Evolutionary conservation across 1,140 invertebrate species (phyloP), one percentile per base, ranked within the genome.

Genomic region (Oncopeltus fasciatus): DNA sequence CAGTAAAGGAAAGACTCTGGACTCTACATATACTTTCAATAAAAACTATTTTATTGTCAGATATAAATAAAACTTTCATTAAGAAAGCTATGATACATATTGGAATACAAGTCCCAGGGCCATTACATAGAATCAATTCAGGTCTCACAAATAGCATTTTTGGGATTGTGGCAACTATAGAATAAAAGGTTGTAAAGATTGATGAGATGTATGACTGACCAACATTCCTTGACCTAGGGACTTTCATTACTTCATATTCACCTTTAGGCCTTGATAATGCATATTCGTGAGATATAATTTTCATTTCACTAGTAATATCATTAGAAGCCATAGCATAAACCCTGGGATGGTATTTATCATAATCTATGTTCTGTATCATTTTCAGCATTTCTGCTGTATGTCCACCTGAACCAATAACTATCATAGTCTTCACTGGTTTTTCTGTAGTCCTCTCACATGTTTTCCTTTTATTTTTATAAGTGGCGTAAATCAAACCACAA

Each of bases 1-100:
- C 95, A 66, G 85, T 86, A 9, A 98, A 72, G 4, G 95, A 98
- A 12, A 97, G 75, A 21, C 82, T 85, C 69, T 87, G 81, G 0
- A 96, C 92, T 69, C 95, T 79, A 71, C 95, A 98, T 68, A 95
- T 84, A 72, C 93, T 97, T 76, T 98, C 95, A 53, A 97, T 77
- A 75, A 92, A 98, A 29, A 97, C 78, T 61, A 96, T 88, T 71
- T 80, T 84, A 63, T 80, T 83, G 63, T 86, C 76, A 27, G 77
- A 72, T 9, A 92, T 69, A 63, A 79, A 82, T 0, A 88, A 70
- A 27, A 83, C 71, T 76, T 85, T 81, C 61, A 81, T 77, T 0
- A 84, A n/a, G 71, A 84, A 85, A 18, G 81, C 83, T 56, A 84
- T 77, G 12, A 88, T 64, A 75, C 90, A 92, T 43, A 93, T 74